These are phyloP conservation scores for Clanis bilineata DNA, from an alignment of 2,888 invertebrate genomes.

Conservation along the genomic window DNA sequence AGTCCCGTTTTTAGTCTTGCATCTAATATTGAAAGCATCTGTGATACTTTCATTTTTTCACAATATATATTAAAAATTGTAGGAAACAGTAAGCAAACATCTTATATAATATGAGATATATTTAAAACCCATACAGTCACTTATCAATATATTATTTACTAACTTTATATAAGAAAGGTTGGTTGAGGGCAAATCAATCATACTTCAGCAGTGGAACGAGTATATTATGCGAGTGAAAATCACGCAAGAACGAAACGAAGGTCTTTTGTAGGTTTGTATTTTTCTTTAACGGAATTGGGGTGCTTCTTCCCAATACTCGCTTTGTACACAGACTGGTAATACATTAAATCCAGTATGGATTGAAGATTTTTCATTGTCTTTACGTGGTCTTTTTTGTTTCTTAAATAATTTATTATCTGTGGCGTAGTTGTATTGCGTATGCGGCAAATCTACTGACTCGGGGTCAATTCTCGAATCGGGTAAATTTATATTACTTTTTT, in stretches of 20 bases:
- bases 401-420: no score
- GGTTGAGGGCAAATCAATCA: conserved; percentile 19
- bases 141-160: conserved; percentile 1
- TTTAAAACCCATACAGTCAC: not conserved
- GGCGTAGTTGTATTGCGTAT: no score
- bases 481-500: no score
- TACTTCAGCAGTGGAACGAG: conserved; percentile 25
- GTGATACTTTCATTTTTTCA: no score
- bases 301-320: conserved; percentile 39
- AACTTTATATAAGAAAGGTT: not conserved
- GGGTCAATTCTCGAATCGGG: no score
- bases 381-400: no score
- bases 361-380: not conserved
- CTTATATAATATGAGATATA: not conserved
- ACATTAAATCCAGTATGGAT: not conserved
- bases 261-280: conserved; percentile 17
- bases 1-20: no score
- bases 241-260: conserved; percentile 9
- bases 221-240: conserved; percentile 16
- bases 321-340: not conserved
- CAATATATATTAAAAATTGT: no score
- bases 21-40: no score
- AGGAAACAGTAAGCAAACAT: not conserved
- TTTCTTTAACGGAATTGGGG: conserved; percentile 29
- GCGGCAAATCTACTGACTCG: no score